A percentile compares a stretch with the other conserved stretches of the same genome.
These are phyloP conservation scores for Dendrolimus houi DNA, from an alignment of 2,888 invertebrate genomes.

Conservation along the genomic window DNA sequence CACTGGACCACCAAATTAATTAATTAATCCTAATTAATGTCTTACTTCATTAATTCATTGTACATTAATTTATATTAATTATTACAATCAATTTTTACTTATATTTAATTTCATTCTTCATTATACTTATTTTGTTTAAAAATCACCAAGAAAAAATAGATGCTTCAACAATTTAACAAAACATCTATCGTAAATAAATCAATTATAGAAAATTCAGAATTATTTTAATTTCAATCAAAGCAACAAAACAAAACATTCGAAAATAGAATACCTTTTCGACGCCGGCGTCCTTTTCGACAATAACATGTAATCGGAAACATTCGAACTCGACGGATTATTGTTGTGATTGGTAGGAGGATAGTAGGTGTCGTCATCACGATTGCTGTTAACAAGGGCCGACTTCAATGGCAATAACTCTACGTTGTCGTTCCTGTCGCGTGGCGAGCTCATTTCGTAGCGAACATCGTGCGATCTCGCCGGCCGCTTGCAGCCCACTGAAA, in stretches of 20 bases:
- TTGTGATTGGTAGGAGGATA: constrained; percentile 45
- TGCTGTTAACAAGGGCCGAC: constrained; percentile 62
- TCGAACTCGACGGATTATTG: constrained; percentile 54
- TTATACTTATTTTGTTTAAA: too few species aligned
- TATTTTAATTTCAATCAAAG: not conserved
- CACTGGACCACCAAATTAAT: too few species aligned
- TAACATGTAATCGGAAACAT: constrained; percentile 56
- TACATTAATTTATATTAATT: too few species aligned
- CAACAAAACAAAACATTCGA: constrained; percentile 10
- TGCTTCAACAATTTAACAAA: too few species aligned
- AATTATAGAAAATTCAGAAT: too few species aligned
- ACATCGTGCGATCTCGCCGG: constrained; percentile 46
- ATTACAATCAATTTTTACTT: too few species aligned
- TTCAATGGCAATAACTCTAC: constrained; percentile 65
- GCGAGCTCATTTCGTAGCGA: constrained; percentile 50
- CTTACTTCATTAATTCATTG: too few species aligned
- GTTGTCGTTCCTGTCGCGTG: constrained; percentile 54
- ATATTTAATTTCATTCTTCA: too few species aligned
- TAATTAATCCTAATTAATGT: too few species aligned
- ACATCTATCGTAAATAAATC: too few species aligned
- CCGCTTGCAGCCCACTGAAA: constrained; percentile 45
- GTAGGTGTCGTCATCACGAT: constrained; percentile 61
- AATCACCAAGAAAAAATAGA: too few species aligned
- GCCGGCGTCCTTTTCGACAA: constrained; percentile 70
- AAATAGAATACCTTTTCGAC: constrained; percentile 57